These are phyloP conservation scores for Alethe castanea DNA, from an alignment of 2,113 vertebrate species.

Conservation along the genomic window DNA sequence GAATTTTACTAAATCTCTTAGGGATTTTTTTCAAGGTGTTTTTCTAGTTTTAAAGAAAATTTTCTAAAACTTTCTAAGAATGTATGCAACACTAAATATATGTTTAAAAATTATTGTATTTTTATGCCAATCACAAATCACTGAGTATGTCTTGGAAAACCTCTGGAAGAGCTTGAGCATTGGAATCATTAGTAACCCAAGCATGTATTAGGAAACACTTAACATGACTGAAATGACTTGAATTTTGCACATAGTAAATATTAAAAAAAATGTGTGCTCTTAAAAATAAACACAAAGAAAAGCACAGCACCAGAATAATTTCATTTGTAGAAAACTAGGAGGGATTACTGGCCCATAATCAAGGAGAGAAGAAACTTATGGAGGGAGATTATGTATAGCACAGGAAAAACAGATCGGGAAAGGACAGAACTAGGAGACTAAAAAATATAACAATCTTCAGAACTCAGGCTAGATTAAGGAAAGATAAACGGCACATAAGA, in stretches of 20 bases:
- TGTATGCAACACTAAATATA: background rate
- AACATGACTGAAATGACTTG: background rate
- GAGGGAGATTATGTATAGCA: background rate
- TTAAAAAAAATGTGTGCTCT: background rate
- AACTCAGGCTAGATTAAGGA: background rate
- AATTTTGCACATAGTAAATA: background rate
- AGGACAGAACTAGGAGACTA: background rate
- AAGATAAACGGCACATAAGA: background rate
- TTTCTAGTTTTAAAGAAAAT: background rate
- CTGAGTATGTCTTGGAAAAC: background rate
- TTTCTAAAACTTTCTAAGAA: background rate
- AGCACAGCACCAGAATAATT: background rate
- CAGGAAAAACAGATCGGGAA: background rate
- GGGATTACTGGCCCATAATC: background rate
- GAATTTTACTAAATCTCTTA: background rate
- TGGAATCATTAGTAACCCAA: background rate
- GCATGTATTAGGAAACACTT: background rate
- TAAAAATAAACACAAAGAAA: background rate
- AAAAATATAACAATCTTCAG: background rate
- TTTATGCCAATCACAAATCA: background rate
- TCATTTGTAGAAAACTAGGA: background rate
- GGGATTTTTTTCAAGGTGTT: background rate
- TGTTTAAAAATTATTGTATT: background rate
- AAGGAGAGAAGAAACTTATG: background rate
- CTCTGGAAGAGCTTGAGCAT: background rate